A percentile compares a stretch with the other conserved stretches of the same genome.
These are phyloP conservation scores for Pagetopsis macropterus DNA, from an alignment of 2,797 vertebrate genomes.

Conservation along the genomic window DNA sequence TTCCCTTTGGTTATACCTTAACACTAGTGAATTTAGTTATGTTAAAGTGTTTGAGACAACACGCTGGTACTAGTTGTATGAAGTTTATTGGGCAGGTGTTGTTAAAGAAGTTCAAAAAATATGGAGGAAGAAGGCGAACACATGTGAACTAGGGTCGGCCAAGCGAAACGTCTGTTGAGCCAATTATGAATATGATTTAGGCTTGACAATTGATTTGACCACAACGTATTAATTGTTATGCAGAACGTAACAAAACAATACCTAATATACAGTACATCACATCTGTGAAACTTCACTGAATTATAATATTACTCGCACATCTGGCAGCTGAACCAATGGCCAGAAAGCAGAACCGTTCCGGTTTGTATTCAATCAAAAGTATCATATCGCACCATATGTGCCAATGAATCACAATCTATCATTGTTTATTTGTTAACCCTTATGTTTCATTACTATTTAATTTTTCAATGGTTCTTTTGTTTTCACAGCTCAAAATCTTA, in stretches of 20 bases:
- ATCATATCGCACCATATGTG: slow-evolving; percentile 2
- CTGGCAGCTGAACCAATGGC: slow-evolving; percentile 34
- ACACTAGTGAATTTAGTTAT: background rate
- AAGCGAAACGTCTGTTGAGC: background rate
- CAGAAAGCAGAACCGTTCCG: slow-evolving; percentile 33
- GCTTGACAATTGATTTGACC: background rate
- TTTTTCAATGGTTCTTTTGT: slow-evolving; percentile 19
- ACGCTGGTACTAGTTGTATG: background rate
- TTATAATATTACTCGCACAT: slow-evolving; percentile 30
- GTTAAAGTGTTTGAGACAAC: background rate
- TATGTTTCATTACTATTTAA: background rate
- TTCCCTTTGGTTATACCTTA: slow-evolving; percentile 2
- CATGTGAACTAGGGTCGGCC: background rate
- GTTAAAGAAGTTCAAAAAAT: slow-evolving; percentile 1
- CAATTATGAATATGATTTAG: background rate
- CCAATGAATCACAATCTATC: slow-evolving; percentile 9
- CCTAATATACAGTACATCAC: background rate
- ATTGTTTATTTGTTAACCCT: slow-evolving; percentile 2
- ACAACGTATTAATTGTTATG: slow-evolving; percentile 5
- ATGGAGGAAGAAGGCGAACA: background rate
- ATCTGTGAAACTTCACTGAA: slow-evolving; percentile 11
- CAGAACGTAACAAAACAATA: slow-evolving; percentile 10
- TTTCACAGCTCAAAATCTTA: slow-evolving; percentile 15
- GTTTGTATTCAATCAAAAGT: slow-evolving; percentile 4
- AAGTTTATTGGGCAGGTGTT: background rate